Conservation (phyloP, 2,888 invertebrate species). For the Spisula subtruncata region DNA sequence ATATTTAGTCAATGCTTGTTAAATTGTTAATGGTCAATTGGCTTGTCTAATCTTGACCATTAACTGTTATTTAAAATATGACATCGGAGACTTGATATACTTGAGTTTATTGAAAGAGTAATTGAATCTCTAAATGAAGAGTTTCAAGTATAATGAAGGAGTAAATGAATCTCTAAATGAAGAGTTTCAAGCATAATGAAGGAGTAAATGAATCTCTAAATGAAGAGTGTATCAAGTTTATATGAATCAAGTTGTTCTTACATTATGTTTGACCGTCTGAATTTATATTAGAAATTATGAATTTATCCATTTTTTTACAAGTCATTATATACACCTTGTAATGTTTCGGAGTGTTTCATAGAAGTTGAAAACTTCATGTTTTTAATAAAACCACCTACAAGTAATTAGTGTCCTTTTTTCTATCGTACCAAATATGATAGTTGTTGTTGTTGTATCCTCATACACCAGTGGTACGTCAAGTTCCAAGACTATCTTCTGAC, state of each 20-base stretch:
- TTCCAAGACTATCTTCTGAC: too few species aligned
- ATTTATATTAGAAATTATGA: not conserved
- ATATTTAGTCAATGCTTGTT: not conserved
- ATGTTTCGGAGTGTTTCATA: constrained; percentile 54
- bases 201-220: too few species aligned
- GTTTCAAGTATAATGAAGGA: too few species aligned
- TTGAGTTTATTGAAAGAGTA: not conserved
- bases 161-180: too few species aligned
- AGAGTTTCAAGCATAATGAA: too few species aligned
- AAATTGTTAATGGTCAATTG: not conserved
- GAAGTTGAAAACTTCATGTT: constrained; percentile 65
- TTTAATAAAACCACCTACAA: constrained; percentile 58
- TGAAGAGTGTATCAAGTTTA: not conserved
- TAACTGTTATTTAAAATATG: not conserved
- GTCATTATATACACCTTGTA: constrained; percentile 45
- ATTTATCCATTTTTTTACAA: not conserved
- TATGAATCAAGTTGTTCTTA: not conserved
- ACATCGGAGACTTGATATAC: not conserved
- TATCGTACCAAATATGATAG: not conserved
- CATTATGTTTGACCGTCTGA: not conserved
- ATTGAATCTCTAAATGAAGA: too few species aligned
- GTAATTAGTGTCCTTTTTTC: not conserved
- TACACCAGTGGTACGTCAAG: too few species aligned
- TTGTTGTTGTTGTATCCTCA: not conserved
- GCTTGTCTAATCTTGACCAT: not conserved